Evolutionary conservation across 2,888 invertebrate genomes (phyloP).

Genomic region (Phengaris arion): DNA sequence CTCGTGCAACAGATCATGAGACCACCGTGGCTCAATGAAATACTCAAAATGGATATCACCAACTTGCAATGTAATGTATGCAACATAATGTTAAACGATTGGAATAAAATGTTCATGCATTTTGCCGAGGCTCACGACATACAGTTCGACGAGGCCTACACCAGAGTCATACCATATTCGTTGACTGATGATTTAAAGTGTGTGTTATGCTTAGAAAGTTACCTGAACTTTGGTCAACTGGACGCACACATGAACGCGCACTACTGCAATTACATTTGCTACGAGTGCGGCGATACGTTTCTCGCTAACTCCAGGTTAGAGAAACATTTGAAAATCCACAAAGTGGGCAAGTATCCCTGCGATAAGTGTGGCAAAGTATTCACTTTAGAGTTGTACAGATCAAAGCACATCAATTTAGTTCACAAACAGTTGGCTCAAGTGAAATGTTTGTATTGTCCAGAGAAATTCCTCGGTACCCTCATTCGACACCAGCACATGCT

Average conservation of each 20-base stretch:
- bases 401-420: slow-evolving; percentile 50
- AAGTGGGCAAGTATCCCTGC: slow-evolving; percentile 61
- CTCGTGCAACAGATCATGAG: slow-evolving; percentile 51
- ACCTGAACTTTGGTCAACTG: slow-evolving; percentile 47
- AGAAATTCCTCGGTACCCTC: slow-evolving; percentile 46
- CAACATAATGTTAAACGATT: slow-evolving; percentile 41
- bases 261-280: slow-evolving; percentile 59
- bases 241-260: slow-evolving; percentile 65
- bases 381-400: slow-evolving; percentile 50
- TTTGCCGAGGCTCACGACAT: slow-evolving; percentile 47
- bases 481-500: slow-evolving; percentile 50
- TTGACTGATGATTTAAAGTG: slow-evolving; percentile 47
- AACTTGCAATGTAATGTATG: slow-evolving; percentile 53
- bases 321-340: slow-evolving; percentile 65
- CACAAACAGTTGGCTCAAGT: slow-evolving; percentile 46
- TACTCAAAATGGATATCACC: slow-evolving; percentile 55
- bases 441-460: slow-evolving; percentile 53
- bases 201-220: slow-evolving; percentile 50
- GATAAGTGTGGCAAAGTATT: slow-evolving; percentile 68
- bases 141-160: slow-evolving; percentile 49
- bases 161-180: slow-evolving; percentile 52
- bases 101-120: slow-evolving; percentile 58
- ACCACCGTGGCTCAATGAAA: slow-evolving; percentile 55
- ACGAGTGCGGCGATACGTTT: slow-evolving; percentile 58
- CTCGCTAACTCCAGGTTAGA: slow-evolving; percentile 47